These are phyloP conservation scores for Clarias macrocephalus DNA, from an alignment of 2,113 vertebrate species.

Conservation along the genomic window DNA sequence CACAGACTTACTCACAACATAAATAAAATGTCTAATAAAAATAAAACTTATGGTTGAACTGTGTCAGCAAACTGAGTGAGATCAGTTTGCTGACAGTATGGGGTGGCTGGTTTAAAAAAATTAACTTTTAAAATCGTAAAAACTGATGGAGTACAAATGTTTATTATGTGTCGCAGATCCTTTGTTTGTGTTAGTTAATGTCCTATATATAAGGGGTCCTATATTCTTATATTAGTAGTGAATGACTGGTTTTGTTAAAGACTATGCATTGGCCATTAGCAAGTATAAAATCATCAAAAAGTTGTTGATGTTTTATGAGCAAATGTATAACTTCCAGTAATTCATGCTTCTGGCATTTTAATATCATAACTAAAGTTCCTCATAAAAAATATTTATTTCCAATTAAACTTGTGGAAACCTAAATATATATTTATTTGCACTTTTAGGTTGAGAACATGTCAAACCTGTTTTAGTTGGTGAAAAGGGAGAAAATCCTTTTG, in stretches of 20 bases:
- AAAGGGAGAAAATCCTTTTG: background rate
- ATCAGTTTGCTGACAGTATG: too few species aligned
- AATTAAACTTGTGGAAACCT: background rate
- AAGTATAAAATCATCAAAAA: background rate
- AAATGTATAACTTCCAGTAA: background rate
- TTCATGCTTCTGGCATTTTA: background rate
- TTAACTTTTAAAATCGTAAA: too few species aligned
- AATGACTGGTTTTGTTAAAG: background rate
- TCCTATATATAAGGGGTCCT: background rate
- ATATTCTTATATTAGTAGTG: background rate
- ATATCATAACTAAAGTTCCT: background rate
- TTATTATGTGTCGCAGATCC: background rate
- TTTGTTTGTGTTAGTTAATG: background rate
- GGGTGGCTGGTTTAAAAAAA: too few species aligned
- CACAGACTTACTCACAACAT: too few species aligned
- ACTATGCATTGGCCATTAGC: background rate
- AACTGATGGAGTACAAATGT: too few species aligned
- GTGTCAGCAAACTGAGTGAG: too few species aligned
- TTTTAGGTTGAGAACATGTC: slow-evolving; percentile 4
- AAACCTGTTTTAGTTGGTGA: background rate
- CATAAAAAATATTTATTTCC: background rate
- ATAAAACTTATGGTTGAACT: too few species aligned
- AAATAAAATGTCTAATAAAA: too few species aligned
- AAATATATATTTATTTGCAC: background rate
- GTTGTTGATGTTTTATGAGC: background rate